phyloP scores from a whole-genome alignment of 2,113 vertebrate genomes.

The Solea solea region DNA sequence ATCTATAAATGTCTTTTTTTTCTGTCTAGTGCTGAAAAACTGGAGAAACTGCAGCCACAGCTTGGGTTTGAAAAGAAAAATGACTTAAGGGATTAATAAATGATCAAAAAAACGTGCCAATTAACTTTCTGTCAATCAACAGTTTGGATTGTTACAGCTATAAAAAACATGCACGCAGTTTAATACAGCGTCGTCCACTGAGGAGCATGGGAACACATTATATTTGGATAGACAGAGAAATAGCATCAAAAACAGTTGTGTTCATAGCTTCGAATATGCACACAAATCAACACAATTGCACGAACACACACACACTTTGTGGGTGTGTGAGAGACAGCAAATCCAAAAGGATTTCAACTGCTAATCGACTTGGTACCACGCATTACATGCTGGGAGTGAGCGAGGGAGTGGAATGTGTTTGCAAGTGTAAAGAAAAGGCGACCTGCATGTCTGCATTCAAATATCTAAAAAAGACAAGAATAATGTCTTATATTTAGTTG shows the following conservation, averaged over 20 bases:
- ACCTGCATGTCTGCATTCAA: constrained; percentile 2
- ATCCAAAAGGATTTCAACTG: constrained; percentile 7
- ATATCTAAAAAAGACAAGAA: too few species aligned
- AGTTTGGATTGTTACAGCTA: background rate
- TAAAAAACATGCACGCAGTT: background rate
- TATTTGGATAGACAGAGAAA: background rate
- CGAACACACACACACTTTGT: background rate
- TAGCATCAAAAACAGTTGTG: background rate
- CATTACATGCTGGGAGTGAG: constrained; percentile 1
- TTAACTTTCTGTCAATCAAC: background rate
- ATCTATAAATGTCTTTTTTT: too few species aligned
- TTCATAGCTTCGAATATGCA: constrained; percentile 1
- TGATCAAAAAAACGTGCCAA: background rate
- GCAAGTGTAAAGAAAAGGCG: constrained; percentile 7
- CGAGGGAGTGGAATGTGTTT: constrained; percentile 3
- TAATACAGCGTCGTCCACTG: background rate
- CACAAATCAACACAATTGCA: constrained; percentile 3
- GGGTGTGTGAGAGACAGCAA: constrained; percentile 20
- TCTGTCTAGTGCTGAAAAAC: background rate
- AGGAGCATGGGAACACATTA: background rate
- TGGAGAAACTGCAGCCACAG: background rate
- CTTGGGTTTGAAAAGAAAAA: background rate
- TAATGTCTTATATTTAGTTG: too few species aligned
- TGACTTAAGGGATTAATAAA: background rate
- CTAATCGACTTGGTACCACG: constrained; percentile 31